These are phyloP conservation scores for Gryllus longicercus DNA, from an alignment of 2,888 invertebrate genomes.

Conservation along the genomic window DNA sequence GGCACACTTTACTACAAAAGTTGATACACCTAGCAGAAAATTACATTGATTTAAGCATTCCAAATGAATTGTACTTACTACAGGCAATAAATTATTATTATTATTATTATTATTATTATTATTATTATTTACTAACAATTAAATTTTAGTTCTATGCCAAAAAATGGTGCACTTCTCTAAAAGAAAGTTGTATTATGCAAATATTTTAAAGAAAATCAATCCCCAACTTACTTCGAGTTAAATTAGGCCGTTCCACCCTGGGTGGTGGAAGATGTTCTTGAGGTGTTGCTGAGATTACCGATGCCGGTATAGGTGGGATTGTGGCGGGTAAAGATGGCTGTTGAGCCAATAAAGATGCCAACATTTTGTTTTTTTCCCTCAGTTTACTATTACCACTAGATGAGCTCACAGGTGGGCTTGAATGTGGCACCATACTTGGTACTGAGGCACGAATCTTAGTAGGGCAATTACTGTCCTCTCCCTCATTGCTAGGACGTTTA, in stretches of 20 bases:
- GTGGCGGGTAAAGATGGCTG: conserved; percentile 66
- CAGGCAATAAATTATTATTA: no score
- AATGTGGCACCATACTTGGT: conserved; percentile 12
- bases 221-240: no score
- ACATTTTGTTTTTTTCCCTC: conserved; percentile 80
- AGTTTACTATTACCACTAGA: conserved; percentile 57
- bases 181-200: no score
- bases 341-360: conserved; percentile 76
- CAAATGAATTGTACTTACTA: no score
- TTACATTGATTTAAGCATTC: no score
- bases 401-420: conserved; percentile 21
- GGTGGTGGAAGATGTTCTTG: conserved; percentile 58
- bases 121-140: no score
- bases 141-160: no score
- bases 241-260: conserved; percentile 40
- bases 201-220: no score
- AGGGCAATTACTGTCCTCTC: conserved; percentile 50
- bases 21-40: no score
- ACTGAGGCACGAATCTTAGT: conserved; percentile 35
- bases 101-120: no score
- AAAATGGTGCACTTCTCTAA: no score
- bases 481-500: conserved; percentile 63
- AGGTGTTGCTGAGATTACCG: conserved; percentile 65
- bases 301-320: conserved; percentile 59
- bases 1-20: no score